Base-by-base conservation (phyloP, 2,113 vertebrate genomes). In the Bostrychus sinensis region DNA sequence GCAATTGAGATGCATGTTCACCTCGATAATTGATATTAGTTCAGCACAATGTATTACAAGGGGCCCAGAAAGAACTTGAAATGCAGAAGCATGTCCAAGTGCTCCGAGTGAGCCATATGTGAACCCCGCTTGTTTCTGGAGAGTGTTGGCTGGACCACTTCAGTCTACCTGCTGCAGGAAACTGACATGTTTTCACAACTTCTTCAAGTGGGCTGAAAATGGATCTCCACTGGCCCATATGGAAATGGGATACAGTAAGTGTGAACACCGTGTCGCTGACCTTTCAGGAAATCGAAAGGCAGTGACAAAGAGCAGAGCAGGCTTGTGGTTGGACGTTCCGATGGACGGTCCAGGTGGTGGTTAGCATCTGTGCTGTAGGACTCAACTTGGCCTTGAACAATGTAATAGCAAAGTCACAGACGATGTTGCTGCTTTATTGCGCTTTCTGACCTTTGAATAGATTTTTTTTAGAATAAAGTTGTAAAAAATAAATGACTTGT, bases 201-300 rank as follows among this genome's bases (percentile, higher is more conserved):
- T 70, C 48, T 42, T 42, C 22, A 76, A 59, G 50, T 56, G 56
- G 43, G 64, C 69, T 64, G 26, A 61, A 28, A 48, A 43, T 62
- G 43, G 50, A 61, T 56, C 56, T 34, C 62, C 53, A 39, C 42
- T 14, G 5, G 48, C 55, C 60, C 59, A 71, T 66, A 63, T 68
- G 72, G 70, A 38, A 64, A 59, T 68, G 66, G 68, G 56, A 56
- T 57, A 39, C 77, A 78, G 62, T 38, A 58, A 66, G 62, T 76
- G 79, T 71, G 65, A 78, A 77, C 73, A 70, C n/a, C 37, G 42
- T 72, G 80, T 3, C 36, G 36, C 50, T 57, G 77, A 80, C 79
- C 79, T 64, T 46, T 34, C 42, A 32, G 54, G 50, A 51, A 46
- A 56, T 42, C 70, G 37, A 25, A 2, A 3, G 8, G 41, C 10